These are phyloP conservation scores for Montipora cactus DNA, from an alignment of 64 coral and sea anemone genomes.

Conservation along the genomic window DNA sequence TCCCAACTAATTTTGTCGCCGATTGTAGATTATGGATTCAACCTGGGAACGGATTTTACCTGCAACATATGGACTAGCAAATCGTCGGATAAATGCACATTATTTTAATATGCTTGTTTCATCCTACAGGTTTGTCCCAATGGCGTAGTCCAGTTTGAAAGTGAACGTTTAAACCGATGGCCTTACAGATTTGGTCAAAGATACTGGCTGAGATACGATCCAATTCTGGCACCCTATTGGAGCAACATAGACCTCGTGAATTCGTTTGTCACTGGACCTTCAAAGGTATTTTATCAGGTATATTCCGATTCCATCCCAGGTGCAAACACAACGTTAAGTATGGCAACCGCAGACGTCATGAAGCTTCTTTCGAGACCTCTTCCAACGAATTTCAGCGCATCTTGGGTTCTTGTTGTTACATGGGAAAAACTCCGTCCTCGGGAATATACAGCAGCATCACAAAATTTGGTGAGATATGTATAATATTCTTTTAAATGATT, in stretches of 20 bases:
- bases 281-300: slow-evolving; percentile 5
- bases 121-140: slow-evolving; percentile 20
- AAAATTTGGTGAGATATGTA: slow-evolving; percentile 9
- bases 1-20: no score
- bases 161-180: not conserved
- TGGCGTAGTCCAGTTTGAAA: slow-evolving; percentile 12
- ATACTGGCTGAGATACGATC: not conserved
- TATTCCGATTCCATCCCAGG: slow-evolving; percentile 7
- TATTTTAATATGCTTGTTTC: no score
- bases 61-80: no score
- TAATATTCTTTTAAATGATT: no score
- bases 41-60: no score
- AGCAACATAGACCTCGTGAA: not conserved
- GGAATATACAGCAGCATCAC: not conserved
- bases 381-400: not conserved
- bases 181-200: not conserved
- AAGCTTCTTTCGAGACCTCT: not conserved
- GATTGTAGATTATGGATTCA: no score
- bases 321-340: not conserved
- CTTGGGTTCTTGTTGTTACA: slow-evolving; percentile 18
- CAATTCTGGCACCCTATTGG: slow-evolving; percentile 38
- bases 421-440: slow-evolving; percentile 23
- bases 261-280: not conserved
- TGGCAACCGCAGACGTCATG: slow-evolving; percentile 6
- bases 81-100: no score